Evolutionary conservation across 2,797 vertebrate genomes (phyloP).

Genomic region (Premnoplex brunnescens): DNA sequence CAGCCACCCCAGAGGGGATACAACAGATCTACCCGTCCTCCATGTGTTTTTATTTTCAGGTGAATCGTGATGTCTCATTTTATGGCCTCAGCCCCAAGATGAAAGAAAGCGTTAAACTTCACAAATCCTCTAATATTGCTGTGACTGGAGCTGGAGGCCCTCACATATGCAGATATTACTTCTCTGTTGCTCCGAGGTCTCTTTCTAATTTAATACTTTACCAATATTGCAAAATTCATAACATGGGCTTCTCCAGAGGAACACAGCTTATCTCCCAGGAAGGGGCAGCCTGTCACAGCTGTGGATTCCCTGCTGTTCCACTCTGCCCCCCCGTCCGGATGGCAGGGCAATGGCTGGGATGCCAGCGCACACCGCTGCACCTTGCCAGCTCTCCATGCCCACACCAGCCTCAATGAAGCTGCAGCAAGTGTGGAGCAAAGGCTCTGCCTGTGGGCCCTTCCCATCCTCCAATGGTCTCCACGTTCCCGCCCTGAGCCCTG

Average conservation of each 20-base stretch:
- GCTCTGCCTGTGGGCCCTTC: background rate
- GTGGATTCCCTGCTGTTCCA: background rate
- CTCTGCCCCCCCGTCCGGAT: background rate
- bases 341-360: rapidly evolving
- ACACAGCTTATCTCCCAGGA: background rate
- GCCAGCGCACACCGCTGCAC: rapidly evolving
- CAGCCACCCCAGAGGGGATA: background rate
- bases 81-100: background rate
- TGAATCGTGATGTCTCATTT: background rate
- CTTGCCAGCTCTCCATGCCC: too few species aligned
- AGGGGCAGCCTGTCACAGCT: background rate
- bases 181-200: constrained; percentile 54
- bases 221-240: constrained; percentile 48
- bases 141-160: background rate
- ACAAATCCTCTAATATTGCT: constrained; percentile 55
- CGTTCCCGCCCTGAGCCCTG: background rate
- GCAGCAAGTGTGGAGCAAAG: background rate
- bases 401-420: background rate
- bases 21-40: background rate
- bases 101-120: background rate
- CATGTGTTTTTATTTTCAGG: background rate
- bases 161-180: constrained; percentile 48
- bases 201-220: constrained; percentile 49
- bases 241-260: background rate
- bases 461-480: background rate